Evolutionary conservation across 2,113 vertebrate species (phyloP).

Genomic region (Acrocephalus arundinaceus): DNA sequence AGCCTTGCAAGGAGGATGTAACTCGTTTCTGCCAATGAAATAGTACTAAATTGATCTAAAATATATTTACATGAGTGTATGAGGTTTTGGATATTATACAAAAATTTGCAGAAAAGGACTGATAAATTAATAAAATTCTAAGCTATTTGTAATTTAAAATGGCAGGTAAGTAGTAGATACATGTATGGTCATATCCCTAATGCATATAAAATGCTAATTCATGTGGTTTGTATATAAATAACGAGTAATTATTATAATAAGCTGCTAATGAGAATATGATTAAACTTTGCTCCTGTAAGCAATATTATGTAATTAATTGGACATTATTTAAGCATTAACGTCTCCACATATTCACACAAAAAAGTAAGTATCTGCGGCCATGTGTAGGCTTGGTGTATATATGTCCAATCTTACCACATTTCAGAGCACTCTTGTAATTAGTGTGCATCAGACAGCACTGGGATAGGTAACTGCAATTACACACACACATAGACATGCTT

Average conservation of each 20-base stretch:
- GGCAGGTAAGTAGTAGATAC: not conserved
- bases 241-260: conserved; percentile 8
- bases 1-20: not conserved
- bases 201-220: not conserved
- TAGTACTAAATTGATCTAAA: not conserved
- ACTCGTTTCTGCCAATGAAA: not conserved
- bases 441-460: not conserved
- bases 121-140: not conserved
- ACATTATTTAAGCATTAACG: conserved; percentile 44
- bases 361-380: not conserved
- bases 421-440: not conserved
- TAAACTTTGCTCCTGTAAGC: conserved; percentile 48
- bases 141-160: not conserved
- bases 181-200: not conserved
- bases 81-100: not conserved
- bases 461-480: not conserved
- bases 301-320: conserved; percentile 45
- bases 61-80: not conserved
- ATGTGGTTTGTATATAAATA: not conserved
- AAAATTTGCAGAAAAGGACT: not conserved
- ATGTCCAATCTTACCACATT: not conserved
- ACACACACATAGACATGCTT: not conserved
- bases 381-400: not conserved
- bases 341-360: not conserved
- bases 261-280: conserved; percentile 48